Base-by-base conservation (phyloP, 2,113 vertebrate genomes). In the Carassius gibelio region DNA sequence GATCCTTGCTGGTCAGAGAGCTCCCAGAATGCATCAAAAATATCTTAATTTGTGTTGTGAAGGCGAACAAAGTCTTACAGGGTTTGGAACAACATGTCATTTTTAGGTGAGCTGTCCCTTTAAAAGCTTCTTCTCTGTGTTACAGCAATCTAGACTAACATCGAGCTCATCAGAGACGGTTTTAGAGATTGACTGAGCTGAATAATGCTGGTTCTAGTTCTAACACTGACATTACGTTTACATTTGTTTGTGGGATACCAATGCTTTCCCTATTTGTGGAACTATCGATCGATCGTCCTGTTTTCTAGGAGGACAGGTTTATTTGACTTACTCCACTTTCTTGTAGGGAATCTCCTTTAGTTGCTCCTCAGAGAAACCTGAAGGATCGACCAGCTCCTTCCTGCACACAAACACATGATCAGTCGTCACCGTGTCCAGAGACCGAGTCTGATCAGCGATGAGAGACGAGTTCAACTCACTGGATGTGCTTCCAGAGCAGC, bases 291-390 rank as follows among this genome's bases (percentile, higher is more conserved):
- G 52, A 19, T 2, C 6, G 52, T 55, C 15, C 52, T 55, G 52
- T 55, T 50, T 50, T 48, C 10, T 48, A 45, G 42, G 1, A 48
- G 10, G 45, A 48, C 45, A 48, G 45, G 45, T 55, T 55, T 5
- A 17, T 79, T 52, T 64, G 84, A 95, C 96, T 95, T 81, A 97
- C 96, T 97, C 96, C 88, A 97, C 93, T 95, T 96, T 97, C 87
- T 96, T 96, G 75, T 97, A 97, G 0, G 96, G 96, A 84, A 97
- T 97, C 94, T 97, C 96, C 91, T 96, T 97, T 89, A 96, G 15
- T 79, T 97, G 96, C 21, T 97, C 96, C 78, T 96, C 96, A 61
- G 96, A 95, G 42, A 97, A 83, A 30, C 96, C 96, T 76, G 94
- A 96, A 5, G 96, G 95, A 91, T 97, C 96, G 74, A 97, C 95